Evolutionary conservation across 2,888 invertebrate genomes (phyloP).

Genomic region (Drosophila seclusa): DNA sequence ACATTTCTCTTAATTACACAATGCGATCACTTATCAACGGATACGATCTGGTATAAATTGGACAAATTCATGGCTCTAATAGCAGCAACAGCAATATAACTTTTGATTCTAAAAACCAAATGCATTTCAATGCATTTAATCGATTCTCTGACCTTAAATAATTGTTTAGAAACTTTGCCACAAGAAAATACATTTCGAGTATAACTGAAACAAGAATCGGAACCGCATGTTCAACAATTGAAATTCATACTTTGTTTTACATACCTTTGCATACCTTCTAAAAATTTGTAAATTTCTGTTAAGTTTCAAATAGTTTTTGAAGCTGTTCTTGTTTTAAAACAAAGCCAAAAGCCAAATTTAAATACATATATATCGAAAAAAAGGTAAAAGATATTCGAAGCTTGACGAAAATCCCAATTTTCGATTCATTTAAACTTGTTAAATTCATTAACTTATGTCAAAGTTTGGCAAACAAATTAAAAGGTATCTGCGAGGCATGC

Average conservation of each 20-base stretch:
- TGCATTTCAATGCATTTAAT: neutral
- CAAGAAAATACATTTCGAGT: neutral
- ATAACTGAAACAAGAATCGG: neutral
- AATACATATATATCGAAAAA: no score
- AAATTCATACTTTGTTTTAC: no score
- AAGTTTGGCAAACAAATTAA: neutral
- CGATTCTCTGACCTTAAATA: neutral
- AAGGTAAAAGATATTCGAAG: no score
- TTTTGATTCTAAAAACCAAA: neutral
- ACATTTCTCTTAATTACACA: constrained; percentile 14
- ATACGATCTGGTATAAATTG: neutral
- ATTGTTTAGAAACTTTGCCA: neutral
- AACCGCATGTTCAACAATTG: neutral
- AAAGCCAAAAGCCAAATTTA: no score
- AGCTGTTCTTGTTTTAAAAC: no score
- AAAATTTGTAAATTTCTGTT: no score
- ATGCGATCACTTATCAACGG: neutral
- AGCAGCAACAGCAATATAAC: neutral
- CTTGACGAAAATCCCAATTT: no score
- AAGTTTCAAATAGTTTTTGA: constrained; percentile 7
- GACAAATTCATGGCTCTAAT: neutral
- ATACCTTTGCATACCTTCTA: neutral
- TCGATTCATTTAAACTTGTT: neutral
- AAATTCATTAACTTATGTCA: neutral
- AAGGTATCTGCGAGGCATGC: neutral